phyloP scores from a whole-genome alignment of 2,888 invertebrate species.

The Tipula vernalis region DNA sequence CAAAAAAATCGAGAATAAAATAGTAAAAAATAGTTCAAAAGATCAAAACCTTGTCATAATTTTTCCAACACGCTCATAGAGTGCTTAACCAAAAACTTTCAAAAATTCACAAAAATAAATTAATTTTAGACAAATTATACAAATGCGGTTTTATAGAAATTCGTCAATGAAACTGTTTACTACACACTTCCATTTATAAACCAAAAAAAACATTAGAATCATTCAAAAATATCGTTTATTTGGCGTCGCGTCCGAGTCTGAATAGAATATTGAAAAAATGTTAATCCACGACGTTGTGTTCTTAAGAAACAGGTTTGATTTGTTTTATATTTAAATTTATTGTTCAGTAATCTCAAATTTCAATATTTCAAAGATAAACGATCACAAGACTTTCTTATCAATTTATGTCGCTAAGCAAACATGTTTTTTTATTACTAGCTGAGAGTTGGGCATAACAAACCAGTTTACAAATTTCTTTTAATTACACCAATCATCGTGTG shows the following conservation, averaged over 20 bases:
- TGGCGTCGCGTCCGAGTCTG: neutral
- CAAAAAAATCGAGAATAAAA: neutral
- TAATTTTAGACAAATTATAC: neutral
- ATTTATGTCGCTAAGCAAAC: neutral
- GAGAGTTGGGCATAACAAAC: neutral
- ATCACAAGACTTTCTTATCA: neutral
- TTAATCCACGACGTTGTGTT: neutral
- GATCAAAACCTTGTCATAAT: neutral
- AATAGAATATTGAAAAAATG: neutral
- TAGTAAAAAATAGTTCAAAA: neutral
- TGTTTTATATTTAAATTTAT: neutral
- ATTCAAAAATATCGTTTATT: neutral
- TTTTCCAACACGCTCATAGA: neutral
- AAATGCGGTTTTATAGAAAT: neutral
- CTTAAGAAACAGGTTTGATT: neutral
- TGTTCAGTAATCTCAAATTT: neutral
- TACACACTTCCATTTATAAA: neutral
- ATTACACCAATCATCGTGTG: neutral
- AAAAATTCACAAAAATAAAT: neutral
- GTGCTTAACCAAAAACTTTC: neutral
- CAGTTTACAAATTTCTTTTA: neutral
- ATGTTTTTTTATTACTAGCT: neutral
- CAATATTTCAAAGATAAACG: neutral
- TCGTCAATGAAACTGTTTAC: neutral
- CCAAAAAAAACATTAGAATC: neutral